Base-by-base conservation (phyloP, 2,113 vertebrate species). In the Pandion haliaetus region DNA sequence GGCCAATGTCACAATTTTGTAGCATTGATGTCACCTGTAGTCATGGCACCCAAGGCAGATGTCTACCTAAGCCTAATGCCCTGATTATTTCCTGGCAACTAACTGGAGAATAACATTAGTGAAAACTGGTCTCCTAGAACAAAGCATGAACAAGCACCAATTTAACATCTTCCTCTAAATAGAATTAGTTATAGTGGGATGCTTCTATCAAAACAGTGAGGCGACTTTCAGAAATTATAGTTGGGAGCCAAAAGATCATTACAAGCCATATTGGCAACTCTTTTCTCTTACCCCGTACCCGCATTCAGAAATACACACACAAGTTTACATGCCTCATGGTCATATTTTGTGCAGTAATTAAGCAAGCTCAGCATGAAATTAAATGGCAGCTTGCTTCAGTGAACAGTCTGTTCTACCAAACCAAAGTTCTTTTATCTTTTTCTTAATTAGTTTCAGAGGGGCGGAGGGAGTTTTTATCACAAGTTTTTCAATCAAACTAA, bases 321-420 rank as follows among this genome's bases (percentile, higher is more conserved):
- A 93, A 95, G 94, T 97, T 96, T 97, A 95, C 96, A 95, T 96
- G 92, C 95, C 94, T 97, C 40, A n/a, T 93, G 49, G 50, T 97
- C 94, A 92, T 97, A 93, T 97, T 98, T 96, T 96, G 94, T 96
- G 91, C 90, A 95, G 96, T 98, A 98, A 98, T 98, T 98, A 98
- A 98, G 97, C 97, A 98, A 98, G 71, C 97, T 96, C 98, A 98
- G 98, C 98, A 97, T 98, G 97, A 98, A 98, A 98, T 98, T 96
- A 98, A 98, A 97, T 96, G 96, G 96, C 93, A 95, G 67, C 95
- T 96, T 97, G 97, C 97, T 98, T 98, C 97, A 98, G 50, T 97
- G 97, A 98, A 95, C 97, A 95, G 93, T 79, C 49, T 97, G 97
- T 98, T 97, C 94, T 96, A 96, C 96, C 82, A 93, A 94, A 97